A percentile compares a stretch with the other conserved stretches of the same genome.
These are phyloP conservation scores for Goniozus legneri DNA, from an alignment of 1,140 invertebrate species.

Conservation along the genomic window DNA sequence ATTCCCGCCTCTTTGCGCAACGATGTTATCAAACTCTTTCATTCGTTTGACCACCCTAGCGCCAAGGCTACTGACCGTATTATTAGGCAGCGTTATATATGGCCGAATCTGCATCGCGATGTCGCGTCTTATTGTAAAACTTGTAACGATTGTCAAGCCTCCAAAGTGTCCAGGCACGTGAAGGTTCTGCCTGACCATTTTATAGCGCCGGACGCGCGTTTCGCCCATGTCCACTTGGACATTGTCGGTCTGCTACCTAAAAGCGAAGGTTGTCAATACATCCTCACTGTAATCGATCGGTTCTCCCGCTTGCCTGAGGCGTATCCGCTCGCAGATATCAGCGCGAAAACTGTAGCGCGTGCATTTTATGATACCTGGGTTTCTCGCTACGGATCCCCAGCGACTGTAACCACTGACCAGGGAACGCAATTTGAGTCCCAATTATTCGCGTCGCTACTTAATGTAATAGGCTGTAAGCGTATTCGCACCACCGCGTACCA, in stretches of 20 bases:
- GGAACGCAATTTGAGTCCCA: constrained; percentile 9
- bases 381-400: neutral
- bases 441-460: neutral
- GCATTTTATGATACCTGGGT: constrained; percentile 3
- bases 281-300: neutral
- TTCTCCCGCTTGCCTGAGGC: constrained; percentile 4
- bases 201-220: neutral
- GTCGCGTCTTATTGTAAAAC: constrained; percentile 8
- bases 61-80: neutral
- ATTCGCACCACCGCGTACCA: constrained; percentile 2
- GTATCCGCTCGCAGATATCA: neutral
- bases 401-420: constrained; percentile 6
- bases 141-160: constrained; percentile 20
- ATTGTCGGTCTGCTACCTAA: neutral
- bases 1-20: neutral
- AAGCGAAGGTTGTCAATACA: neutral
- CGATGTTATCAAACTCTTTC: neutral
- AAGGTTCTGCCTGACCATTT: neutral
- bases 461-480: neutral
- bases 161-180: constrained; percentile 19
- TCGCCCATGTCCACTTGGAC: constrained; percentile 4
- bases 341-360: neutral
- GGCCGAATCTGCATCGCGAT: constrained; percentile 14
- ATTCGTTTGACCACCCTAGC: neutral
- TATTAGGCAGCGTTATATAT: constrained; percentile 5